phyloP scores from a whole-genome alignment of 92 coral and sea anemone genomes.

The Umimayanthus kanabou region DNA sequence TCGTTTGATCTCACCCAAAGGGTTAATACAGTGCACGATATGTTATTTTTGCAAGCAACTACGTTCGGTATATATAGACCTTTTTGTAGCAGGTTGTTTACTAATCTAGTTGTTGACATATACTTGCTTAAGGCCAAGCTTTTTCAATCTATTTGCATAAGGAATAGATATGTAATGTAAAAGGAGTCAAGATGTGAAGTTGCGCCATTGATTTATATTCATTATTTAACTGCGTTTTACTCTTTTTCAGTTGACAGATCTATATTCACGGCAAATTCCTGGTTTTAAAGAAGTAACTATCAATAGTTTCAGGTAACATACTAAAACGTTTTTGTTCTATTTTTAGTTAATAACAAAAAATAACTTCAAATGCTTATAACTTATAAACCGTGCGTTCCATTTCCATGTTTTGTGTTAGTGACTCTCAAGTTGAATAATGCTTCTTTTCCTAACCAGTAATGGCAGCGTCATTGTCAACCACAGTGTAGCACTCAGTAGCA shows the following conservation, averaged over 20 bases:
- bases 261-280: background rate
- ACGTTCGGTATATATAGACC: too few relatives aligned
- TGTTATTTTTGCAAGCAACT: background rate
- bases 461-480: conserved; percentile 76
- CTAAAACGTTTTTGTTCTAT: too few relatives aligned
- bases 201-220: background rate
- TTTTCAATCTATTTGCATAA: background rate
- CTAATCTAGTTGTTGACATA: background rate
- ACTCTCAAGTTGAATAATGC: background rate
- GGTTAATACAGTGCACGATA: too few relatives aligned
- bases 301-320: conserved; percentile 25
- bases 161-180: too few relatives aligned
- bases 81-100: background rate
- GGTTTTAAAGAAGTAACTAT: conserved; percentile 22
- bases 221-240: background rate
- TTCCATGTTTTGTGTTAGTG: background rate
- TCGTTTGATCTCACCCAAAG: too few relatives aligned
- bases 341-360: too few relatives aligned
- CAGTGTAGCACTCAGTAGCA: conserved; percentile 41
- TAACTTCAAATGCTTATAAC: background rate
- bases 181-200: too few relatives aligned
- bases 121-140: background rate
- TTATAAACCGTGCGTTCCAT: too few relatives aligned
- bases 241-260: conserved; percentile 15
- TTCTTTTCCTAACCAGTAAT: conserved; percentile 38